Conservation (phyloP, 2,113 vertebrate species). For the Rhagologus leucostigma region DNA sequence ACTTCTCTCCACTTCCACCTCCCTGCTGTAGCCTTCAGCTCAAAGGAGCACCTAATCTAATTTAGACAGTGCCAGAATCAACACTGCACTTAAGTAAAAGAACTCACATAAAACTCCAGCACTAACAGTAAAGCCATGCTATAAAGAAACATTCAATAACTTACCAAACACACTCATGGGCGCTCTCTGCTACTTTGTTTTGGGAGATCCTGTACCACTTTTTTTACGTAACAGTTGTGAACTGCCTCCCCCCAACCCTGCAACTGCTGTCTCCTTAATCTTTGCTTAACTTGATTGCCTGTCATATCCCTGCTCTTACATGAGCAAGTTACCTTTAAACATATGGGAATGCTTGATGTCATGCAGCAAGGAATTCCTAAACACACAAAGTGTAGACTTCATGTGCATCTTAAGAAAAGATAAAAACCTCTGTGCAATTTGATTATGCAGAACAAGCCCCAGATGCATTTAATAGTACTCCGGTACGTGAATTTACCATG, state of each 20-base stretch:
- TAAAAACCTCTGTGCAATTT: neutral
- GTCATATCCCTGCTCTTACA: neutral
- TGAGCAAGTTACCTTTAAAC: neutral
- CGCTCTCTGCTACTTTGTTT: neutral
- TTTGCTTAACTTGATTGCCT: neutral
- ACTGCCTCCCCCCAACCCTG: fast-evolving
- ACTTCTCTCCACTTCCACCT: neutral
- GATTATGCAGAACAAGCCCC: neutral
- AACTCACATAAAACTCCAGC: neutral
- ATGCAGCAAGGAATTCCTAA: neutral
- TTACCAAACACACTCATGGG: neutral
- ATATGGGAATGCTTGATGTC: neutral
- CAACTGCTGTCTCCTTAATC: neutral
- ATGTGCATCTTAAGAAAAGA: neutral
- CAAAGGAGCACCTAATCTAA: neutral
- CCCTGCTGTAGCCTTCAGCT: neutral
- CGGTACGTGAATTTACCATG: neutral
- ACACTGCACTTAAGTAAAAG: neutral
- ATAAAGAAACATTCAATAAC: neutral
- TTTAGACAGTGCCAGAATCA: neutral
- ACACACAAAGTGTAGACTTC: neutral
- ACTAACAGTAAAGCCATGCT: neutral
- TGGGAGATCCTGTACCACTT: neutral
- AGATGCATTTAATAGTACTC: neutral
- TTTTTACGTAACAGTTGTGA: neutral